A percentile compares a stretch with the other conserved stretches of the same genome.
Conservation (phyloP, 2,113 vertebrate species). For the Crotalus tigris region DNA sequence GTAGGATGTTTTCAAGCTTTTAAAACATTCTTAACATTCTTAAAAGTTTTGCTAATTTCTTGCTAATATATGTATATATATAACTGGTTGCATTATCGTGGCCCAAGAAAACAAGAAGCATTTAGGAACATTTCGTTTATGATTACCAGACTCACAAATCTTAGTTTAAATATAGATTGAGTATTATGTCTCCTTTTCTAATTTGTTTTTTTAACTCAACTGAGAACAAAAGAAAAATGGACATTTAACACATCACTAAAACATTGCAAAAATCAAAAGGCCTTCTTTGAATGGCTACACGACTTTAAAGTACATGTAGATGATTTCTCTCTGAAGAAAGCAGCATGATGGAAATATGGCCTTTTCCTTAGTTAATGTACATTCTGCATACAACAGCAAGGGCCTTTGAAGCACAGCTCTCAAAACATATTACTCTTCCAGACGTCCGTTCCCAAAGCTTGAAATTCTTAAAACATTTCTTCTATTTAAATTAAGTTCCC, state of each 20-base stretch:
- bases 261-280: neutral
- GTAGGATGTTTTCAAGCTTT: neutral
- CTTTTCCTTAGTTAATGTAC: neutral
- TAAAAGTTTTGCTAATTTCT: neutral
- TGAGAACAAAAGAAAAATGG: neutral
- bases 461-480: neutral
- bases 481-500: neutral
- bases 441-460: neutral
- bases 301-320: neutral
- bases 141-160: neutral
- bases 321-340: neutral
- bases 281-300: neutral
- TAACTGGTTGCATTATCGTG: neutral
- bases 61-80: neutral
- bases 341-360: no score
- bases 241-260: neutral
- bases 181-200: neutral
- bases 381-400: neutral
- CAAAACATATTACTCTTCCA: neutral
- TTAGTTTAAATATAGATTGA: neutral
- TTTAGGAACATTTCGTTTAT: neutral
- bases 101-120: neutral
- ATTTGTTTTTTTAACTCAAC: neutral
- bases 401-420: neutral
- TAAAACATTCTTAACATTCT: neutral